Conservation (phyloP, 2,113 vertebrate species). For the Onychostruthus taczanowskii region DNA sequence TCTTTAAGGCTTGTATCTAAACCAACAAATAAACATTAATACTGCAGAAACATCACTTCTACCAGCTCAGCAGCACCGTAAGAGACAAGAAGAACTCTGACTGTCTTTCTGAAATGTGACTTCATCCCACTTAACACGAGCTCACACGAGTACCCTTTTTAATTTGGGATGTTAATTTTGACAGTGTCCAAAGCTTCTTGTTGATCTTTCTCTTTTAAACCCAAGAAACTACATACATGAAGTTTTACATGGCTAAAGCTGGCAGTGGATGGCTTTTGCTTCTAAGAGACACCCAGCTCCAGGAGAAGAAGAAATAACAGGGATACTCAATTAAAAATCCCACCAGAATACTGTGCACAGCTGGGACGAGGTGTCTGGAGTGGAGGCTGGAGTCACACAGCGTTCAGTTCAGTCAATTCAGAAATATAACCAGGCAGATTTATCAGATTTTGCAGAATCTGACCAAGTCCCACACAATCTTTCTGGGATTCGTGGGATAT, state of each 20-base stretch:
- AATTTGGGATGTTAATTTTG: background rate
- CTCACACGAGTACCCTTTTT: background rate
- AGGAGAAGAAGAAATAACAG: background rate
- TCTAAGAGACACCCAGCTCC: background rate
- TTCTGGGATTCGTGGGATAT: background rate
- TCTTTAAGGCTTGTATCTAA: conserved; percentile 99
- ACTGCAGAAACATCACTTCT: rapidly evolving
- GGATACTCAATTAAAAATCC: background rate
- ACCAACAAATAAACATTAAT: background rate
- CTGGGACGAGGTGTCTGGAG: background rate
- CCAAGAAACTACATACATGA: background rate
- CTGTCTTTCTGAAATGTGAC: background rate
- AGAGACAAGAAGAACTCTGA: background rate
- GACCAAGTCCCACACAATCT: background rate
- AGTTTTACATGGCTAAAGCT: background rate
- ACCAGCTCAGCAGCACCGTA: background rate
- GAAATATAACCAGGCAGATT: background rate
- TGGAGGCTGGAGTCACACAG: background rate
- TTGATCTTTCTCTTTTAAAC: background rate
- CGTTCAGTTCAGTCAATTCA: background rate
- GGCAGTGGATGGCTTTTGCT: rapidly evolving
- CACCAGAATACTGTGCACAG: rapidly evolving
- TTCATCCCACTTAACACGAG: background rate
- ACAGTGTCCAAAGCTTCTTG: background rate
- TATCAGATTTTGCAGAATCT: background rate